Conservation (phyloP, 2,888 invertebrate species). For the Neuroscelio doddi region DNA sequence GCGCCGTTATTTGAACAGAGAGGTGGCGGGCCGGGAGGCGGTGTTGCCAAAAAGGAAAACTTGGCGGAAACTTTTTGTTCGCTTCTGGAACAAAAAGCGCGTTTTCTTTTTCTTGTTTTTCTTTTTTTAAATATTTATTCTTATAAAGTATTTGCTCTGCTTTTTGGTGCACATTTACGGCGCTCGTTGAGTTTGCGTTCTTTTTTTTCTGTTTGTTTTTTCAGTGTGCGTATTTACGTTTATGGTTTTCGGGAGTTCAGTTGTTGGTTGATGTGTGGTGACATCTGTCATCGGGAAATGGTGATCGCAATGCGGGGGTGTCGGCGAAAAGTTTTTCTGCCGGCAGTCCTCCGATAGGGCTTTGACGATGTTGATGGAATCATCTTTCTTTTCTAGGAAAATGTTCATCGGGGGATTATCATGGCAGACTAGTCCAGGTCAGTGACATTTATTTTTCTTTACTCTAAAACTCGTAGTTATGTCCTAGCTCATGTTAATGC, state of each 20-base stretch:
- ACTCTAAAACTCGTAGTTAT: no score
- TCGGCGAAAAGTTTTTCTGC: constrained; percentile 50
- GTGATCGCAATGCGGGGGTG: constrained; percentile 58
- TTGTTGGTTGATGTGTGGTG: constrained; percentile 68
- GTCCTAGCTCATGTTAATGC: no score
- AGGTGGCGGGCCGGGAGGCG: constrained; percentile 34
- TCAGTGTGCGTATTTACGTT: constrained; percentile 18
- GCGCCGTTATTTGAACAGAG: constrained; percentile 23
- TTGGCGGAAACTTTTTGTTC: no score
- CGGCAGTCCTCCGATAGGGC: constrained; percentile 57
- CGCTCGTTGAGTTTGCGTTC: constrained; percentile 19
- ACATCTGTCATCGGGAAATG: constrained; percentile 61
- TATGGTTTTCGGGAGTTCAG: constrained; percentile 51
- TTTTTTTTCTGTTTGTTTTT: constrained; percentile 13
- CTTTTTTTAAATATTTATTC: no score
- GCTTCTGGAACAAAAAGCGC: no score
- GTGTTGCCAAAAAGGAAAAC: background rate
- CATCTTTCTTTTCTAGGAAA: constrained; percentile 91
- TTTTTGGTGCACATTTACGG: no score
- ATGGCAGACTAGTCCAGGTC: constrained; percentile 99
- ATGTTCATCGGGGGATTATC: constrained; percentile 99
- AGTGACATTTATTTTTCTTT: constrained; percentile 68
- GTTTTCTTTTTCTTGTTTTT: constrained; percentile 46
- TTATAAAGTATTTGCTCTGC: no score
- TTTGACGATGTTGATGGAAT: constrained; percentile 62